Evolutionary conservation across 2,113 vertebrate genomes (phyloP), one percentile per base, ranked within the genome.

Genomic region (Caranx melampygus): DNA sequence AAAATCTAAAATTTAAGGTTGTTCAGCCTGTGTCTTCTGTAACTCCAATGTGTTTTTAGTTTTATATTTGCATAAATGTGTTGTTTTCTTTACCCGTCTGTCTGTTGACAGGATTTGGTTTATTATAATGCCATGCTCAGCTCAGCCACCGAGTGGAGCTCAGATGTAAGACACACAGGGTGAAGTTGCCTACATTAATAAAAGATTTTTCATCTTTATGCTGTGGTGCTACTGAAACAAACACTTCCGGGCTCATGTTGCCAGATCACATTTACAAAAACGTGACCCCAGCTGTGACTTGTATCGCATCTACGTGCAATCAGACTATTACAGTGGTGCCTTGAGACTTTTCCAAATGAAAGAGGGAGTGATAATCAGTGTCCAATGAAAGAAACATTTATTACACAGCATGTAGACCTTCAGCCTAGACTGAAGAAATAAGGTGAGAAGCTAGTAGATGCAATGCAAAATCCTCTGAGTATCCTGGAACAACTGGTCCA

Each of bases 201-300:
- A 84, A 78, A 52, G 2, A 33, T 71, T 60, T 80, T 75, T 61
- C 34, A 74, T 61, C 31, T 73, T 65, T 78, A 62, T 78, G 49
- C 9, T 45, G 60, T 45, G 10, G 18, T 59, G 2, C 18, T 21
- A 45, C 15, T 69, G 21, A 70, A 61, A 34, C 9, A 51, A 75
- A 42, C n/a, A 3, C 5, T 61, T 16, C 33, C 3, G 3, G 31
- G 51, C 5, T 57, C 4, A 15, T n/a, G 4, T 52, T 9, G 5
- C 5, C 31, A 16, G 6, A 40, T 37, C 20, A 34, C 2, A n/a
- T 68, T 40, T 6, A 5, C 49, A 52, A 16, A 49, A 49, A 49
- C 26, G 26, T 26, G 26, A 26, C 26, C 26, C 26, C 6, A 16
- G 1, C 49, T 3, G 18, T 18, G 3, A 51, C 6, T 52, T 52